A percentile compares a stretch with the other conserved stretches of the same genome.
These are phyloP conservation scores for Episyrphus balteatus DNA, from an alignment of 1,140 invertebrate species.

Conservation along the genomic window DNA sequence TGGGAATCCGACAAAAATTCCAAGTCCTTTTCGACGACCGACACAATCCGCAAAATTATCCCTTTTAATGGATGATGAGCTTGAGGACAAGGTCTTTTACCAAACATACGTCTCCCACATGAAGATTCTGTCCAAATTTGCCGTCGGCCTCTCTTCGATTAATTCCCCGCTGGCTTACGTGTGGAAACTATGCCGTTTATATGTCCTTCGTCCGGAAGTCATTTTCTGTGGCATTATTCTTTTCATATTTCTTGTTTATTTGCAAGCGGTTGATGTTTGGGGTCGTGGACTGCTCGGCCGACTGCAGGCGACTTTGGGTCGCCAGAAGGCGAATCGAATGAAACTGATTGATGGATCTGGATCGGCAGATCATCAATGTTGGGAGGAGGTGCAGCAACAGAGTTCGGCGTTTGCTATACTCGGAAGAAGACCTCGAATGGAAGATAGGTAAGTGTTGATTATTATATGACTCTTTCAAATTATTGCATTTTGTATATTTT, in stretches of 20 bases:
- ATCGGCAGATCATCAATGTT: slow-evolving; percentile 52
- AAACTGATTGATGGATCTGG: slow-evolving; percentile 41
- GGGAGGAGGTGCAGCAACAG: slow-evolving; percentile 62
- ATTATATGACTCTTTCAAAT: background rate
- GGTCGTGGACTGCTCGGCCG: slow-evolving; percentile 59
- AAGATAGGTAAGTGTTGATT: slow-evolving; percentile 52
- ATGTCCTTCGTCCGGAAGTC: slow-evolving; percentile 65
- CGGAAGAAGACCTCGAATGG: slow-evolving; percentile 81
- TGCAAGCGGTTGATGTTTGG: slow-evolving; percentile 69
- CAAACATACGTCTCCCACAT: slow-evolving; percentile 73
- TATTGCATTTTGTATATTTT: background rate
- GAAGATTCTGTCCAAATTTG: slow-evolving; percentile 68
- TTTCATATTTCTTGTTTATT: slow-evolving; percentile 58
- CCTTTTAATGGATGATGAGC: slow-evolving; percentile 68
- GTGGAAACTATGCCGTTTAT: slow-evolving; percentile 60
- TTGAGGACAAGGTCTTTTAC: slow-evolving; percentile 74
- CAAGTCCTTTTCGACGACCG: too few species aligned
- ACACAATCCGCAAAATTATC: too few species aligned
- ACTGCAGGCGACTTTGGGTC: slow-evolving; percentile 55
- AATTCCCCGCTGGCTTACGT: slow-evolving; percentile 52
- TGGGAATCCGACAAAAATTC: too few species aligned
- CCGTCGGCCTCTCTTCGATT: slow-evolving; percentile 52
- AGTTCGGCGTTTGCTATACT: slow-evolving; percentile 81
- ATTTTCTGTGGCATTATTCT: slow-evolving; percentile 53
- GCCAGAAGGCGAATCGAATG: slow-evolving; percentile 43